Percentiles rank a stretch among this genome's conserved stretches.
Conservation (phyloP, 2,797 vertebrate species). For the Anguilla obscura region DNA sequence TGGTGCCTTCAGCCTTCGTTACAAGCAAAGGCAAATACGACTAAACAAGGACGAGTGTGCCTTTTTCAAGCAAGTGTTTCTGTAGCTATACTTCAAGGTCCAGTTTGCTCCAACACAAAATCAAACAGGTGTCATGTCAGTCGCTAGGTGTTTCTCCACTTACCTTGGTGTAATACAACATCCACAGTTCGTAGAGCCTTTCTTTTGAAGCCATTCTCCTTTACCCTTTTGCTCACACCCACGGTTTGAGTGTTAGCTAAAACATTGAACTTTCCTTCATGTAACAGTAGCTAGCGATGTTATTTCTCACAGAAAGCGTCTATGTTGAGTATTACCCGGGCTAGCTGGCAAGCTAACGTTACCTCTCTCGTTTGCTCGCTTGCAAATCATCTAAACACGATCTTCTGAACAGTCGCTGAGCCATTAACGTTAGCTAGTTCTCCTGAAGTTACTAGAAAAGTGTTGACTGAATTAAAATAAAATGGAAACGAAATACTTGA, state of each 20-base stretch:
- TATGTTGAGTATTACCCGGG: background rate
- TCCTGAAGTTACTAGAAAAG: conserved; percentile 29
- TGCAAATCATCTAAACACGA: conserved; percentile 35
- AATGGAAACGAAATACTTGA: background rate
- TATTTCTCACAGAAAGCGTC: conserved; percentile 51
- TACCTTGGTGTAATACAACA: conserved; percentile 92
- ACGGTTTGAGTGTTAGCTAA: conserved; percentile 18
- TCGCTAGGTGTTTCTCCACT: conserved; percentile 60
- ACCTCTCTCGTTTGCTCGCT: conserved; percentile 8
- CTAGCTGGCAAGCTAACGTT: background rate
- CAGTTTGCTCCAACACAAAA: background rate
- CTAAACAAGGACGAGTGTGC: no score
- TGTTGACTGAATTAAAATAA: conserved; percentile 11
- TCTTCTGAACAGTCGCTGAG: conserved; percentile 40
- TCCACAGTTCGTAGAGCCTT: conserved; percentile 89
- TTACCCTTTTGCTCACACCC: conserved; percentile 54
- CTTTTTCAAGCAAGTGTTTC: no score
- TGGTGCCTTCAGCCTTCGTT: background rate
- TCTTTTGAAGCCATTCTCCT: conserved; percentile 86
- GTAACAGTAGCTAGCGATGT: conserved; percentile 51
- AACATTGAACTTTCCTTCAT: conserved; percentile 44
- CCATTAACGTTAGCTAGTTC: conserved; percentile 27
- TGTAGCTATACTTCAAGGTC: no score
- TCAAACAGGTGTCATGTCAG: conserved; percentile 72
- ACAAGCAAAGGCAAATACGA: background rate